Evolutionary conservation across 2,888 invertebrate genomes (phyloP), one percentile per base, ranked within the genome.

Genomic region (Flexamia atlantica): DNA sequence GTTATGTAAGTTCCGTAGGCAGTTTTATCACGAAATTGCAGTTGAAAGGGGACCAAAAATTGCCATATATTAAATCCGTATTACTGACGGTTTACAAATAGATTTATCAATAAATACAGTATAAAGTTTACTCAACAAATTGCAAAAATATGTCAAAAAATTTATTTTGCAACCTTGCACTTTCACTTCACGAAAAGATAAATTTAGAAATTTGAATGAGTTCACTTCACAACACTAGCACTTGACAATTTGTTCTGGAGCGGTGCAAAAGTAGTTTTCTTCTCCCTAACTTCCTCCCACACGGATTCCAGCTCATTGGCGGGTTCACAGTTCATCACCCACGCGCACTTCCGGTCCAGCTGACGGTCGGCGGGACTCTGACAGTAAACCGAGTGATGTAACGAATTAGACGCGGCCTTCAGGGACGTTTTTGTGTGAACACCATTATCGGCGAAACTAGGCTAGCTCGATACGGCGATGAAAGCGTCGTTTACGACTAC

Each of bases 301-400:
- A 32, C 79, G n/a, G 25, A 79, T 79, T 79, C 76, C 76, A 50
- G n/a, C 74, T 76, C 25, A 76, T 76, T 76, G 74, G 28, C 17
- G 72, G 23, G 74, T n/a, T 76, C 50, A 76, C 2, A 46, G 40
- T 36, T 76, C 40, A 46, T 23, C 53, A 20, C 53, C 53, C 46
- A 76, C 74, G 20, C 74, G 12, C 68, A 72, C 72, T 76, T 76
- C 74, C 74, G 74, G 46, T 2, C n/a, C 74, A 64, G 64, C 64
- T 64, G 64, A 30, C 30, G 30, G 28, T 64, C 28, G 64, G 14
- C 7, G 28, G 10, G n/a, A 42, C 30, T 72, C 42, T 72, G 36
- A n/a, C 5, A 28, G 5, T 1, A 46, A 46, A 46, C 46, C 5
- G 9, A 12, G 46, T 76, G 46, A 76, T n/a, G 57, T 57, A 79